phyloP scores from a whole-genome alignment of 37 sponge, comb jelly and placozoan genomes.

The Tethya wilhelma region DNA sequence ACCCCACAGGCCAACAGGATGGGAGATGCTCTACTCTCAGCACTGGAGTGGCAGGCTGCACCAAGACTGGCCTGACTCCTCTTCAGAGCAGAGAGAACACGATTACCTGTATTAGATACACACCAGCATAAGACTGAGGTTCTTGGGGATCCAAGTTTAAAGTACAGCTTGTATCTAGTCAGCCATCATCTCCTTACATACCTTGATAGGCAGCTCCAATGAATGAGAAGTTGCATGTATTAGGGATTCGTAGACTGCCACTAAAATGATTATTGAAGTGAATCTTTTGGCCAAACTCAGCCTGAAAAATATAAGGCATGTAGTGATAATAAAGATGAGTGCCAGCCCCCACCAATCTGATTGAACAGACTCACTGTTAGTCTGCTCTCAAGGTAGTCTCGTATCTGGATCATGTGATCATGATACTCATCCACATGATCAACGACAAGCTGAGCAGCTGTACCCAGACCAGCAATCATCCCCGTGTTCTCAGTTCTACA shows the following conservation, averaged over 20 bases:
- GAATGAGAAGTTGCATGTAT: conserved; percentile 85
- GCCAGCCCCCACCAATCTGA: background rate
- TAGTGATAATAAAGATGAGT: background rate
- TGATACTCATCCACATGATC: conserved; percentile 46
- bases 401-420: conserved; percentile 47
- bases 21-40: conserved; percentile 27
- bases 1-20: conserved; percentile 62
- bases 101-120: conserved; percentile 24
- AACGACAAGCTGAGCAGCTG: conserved; percentile 69
- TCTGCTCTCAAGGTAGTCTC: conserved; percentile 66
- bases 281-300: conserved; percentile 38
- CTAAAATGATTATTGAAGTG: conserved; percentile 42
- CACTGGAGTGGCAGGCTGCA: conserved; percentile 64
- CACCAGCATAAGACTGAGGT: too few relatives aligned
- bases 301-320: background rate
- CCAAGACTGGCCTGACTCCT: conserved; percentile 39
- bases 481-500: conserved; percentile 93
- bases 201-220: conserved; percentile 45
- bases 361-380: conserved; percentile 46
- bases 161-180: too few relatives aligned
- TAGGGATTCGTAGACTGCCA: conserved; percentile 58
- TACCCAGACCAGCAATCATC: conserved; percentile 93
- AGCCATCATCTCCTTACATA: conserved; percentile 19
- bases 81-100: conserved; percentile 24
- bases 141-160: background rate